Conservation (phyloP, 1,140 invertebrate genomes). For the Globodera rostochiensis region DNA sequence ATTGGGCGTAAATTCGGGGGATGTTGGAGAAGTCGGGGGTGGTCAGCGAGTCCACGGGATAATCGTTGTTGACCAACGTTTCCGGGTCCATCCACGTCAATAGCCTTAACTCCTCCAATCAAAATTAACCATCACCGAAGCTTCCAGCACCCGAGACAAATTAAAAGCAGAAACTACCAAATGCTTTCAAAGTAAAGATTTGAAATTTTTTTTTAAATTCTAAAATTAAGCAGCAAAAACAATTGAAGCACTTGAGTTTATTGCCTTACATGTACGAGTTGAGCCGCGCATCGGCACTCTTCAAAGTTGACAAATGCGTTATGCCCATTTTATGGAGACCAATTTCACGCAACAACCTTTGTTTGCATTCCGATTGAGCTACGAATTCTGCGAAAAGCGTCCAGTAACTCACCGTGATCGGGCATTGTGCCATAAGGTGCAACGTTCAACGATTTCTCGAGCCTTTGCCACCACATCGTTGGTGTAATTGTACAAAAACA, state of each 20-base stretch:
- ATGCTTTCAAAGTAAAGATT: too few relatives aligned
- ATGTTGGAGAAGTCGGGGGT: slow-evolving; percentile 53
- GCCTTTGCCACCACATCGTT: slow-evolving; percentile 34
- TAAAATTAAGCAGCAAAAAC: too few relatives aligned
- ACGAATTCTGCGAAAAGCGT: too few relatives aligned
- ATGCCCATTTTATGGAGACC: slow-evolving; percentile 62
- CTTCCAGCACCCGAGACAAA: too few relatives aligned
- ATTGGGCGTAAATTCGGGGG: slow-evolving; percentile 51
- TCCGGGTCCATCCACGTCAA: slow-evolving; percentile 54
- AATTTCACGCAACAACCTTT: slow-evolving; percentile 48
- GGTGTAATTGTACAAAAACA: slow-evolving; percentile 53
- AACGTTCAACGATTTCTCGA: slow-evolving; percentile 23
- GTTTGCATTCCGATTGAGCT: neutral
- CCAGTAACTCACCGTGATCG: slow-evolving; percentile 22
- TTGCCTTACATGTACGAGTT: slow-evolving; percentile 45
- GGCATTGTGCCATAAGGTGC: slow-evolving; percentile 53
- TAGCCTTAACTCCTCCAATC: neutral
- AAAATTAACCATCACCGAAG: too few relatives aligned
- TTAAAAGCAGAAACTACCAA: too few relatives aligned
- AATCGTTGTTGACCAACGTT: slow-evolving; percentile 49
- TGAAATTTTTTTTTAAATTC: too few relatives aligned
- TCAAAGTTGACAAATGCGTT: slow-evolving; percentile 48
- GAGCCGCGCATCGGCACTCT: slow-evolving; percentile 33
- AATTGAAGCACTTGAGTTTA: too few relatives aligned
- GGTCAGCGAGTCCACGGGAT: slow-evolving; percentile 43